phyloP scores from a whole-genome alignment of 2,888 invertebrate genomes.

The Brachyptera putata region DNA sequence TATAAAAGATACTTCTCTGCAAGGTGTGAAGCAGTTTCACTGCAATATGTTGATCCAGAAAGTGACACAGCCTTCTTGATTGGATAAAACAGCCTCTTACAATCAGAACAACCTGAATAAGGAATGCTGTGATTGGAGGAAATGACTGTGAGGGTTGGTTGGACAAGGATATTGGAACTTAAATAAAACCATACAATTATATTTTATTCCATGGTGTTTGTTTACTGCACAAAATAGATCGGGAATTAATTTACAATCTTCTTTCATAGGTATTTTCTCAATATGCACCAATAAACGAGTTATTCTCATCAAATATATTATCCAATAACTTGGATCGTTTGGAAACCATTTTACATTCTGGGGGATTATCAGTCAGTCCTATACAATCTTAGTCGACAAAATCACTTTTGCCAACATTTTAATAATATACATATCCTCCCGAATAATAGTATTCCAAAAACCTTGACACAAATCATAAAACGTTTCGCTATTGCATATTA shows the following conservation, averaged over 20 bases:
- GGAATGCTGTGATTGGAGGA: too few species aligned
- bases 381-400: conserved; percentile 1
- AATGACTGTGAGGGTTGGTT: too few species aligned
- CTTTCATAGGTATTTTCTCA: conserved; percentile 8
- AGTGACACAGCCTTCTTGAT: too few species aligned
- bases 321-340: not conserved
- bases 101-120: too few species aligned
- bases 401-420: conserved; percentile 2
- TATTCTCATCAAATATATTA: too few species aligned
- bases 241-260: conserved; percentile 17
- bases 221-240: conserved; percentile 36
- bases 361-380: not conserved
- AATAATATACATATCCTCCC: conserved; percentile 5
- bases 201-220: conserved; percentile 31
- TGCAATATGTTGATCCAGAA: too few species aligned
- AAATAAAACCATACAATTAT: too few species aligned
- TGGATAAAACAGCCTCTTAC: too few species aligned
- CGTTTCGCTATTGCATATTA: too few species aligned
- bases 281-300: conserved; percentile 27
- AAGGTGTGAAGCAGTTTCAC: too few species aligned
- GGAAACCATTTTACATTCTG: not conserved
- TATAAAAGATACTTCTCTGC: too few species aligned
- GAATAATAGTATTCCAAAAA: not conserved
- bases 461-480: not conserved
- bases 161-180: too few species aligned